Conservation (phyloP, 2,113 vertebrate species). For the Gymnogyps californianus region DNA sequence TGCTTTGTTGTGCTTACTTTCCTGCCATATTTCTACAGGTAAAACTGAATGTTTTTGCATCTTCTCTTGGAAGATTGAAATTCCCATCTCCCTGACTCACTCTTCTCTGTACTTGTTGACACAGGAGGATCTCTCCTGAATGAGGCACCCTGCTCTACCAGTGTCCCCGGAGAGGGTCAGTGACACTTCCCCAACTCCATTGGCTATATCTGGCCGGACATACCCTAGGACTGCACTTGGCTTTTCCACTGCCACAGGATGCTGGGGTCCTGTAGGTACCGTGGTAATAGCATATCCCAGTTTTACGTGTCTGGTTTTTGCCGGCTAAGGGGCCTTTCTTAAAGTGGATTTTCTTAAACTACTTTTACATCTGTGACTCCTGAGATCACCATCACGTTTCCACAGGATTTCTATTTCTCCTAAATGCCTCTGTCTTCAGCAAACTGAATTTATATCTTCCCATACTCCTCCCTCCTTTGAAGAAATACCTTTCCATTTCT, state of each 20-base stretch:
- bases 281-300: background rate
- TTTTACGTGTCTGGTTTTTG: background rate
- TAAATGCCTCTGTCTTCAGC: background rate
- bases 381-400: background rate
- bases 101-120: background rate
- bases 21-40: background rate
- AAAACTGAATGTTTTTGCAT: background rate
- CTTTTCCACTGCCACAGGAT: background rate
- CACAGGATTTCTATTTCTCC: background rate
- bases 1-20: background rate
- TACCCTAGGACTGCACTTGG: background rate
- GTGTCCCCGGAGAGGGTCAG: background rate
- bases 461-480: background rate
- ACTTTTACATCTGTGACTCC: background rate
- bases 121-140: background rate
- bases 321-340: background rate
- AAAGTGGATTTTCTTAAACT: background rate
- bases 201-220: fast-evolving
- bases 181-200: background rate
- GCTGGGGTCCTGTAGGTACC: background rate
- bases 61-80: background rate
- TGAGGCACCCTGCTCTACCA: background rate
- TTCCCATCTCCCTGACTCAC: background rate
- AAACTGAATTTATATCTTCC: background rate
- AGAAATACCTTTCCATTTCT: background rate